Percentiles rank a stretch among this genome's conserved stretches.
Evolutionary conservation across 2,888 invertebrate genomes (phyloP).

Genomic region (Parnassius mnemosyne): DNA sequence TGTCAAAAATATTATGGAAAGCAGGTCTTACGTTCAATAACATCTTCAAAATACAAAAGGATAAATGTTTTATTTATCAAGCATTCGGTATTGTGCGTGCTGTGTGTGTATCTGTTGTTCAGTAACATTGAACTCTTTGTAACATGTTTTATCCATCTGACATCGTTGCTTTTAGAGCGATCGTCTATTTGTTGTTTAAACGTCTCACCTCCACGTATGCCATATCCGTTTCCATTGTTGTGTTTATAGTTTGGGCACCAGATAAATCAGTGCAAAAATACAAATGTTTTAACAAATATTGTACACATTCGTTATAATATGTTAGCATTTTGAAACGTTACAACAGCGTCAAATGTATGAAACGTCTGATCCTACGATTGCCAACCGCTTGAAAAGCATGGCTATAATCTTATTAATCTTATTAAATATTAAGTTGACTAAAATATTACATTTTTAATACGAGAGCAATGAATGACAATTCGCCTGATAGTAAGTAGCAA

Average conservation of each 20-base stretch:
- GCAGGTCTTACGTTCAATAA: not conserved
- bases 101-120: not conserved
- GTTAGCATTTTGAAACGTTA: too few relatives aligned
- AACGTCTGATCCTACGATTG: too few relatives aligned
- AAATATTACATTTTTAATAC: too few relatives aligned
- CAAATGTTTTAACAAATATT: too few relatives aligned
- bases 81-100: conserved; percentile 9
- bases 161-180: not conserved
- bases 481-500: too few relatives aligned
- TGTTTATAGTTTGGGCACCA: not conserved
- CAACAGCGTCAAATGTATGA: too few relatives aligned
- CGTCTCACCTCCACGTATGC: not conserved
- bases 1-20: conserved; percentile 5
- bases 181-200: conserved; percentile 1
- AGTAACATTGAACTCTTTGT: conserved; percentile 14
- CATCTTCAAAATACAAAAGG: conserved; percentile 12
- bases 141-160: conserved; percentile 11
- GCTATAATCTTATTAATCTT: too few relatives aligned
- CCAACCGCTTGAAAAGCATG: too few relatives aligned
- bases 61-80: conserved; percentile 21
- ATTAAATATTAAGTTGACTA: too few relatives aligned
- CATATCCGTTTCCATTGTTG: not conserved
- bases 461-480: too few relatives aligned
- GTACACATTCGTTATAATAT: conserved; percentile 1
- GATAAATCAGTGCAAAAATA: too few relatives aligned